Base-by-base conservation (phyloP, 2,888 invertebrate species). In the Stictocephala bisonia region DNA sequence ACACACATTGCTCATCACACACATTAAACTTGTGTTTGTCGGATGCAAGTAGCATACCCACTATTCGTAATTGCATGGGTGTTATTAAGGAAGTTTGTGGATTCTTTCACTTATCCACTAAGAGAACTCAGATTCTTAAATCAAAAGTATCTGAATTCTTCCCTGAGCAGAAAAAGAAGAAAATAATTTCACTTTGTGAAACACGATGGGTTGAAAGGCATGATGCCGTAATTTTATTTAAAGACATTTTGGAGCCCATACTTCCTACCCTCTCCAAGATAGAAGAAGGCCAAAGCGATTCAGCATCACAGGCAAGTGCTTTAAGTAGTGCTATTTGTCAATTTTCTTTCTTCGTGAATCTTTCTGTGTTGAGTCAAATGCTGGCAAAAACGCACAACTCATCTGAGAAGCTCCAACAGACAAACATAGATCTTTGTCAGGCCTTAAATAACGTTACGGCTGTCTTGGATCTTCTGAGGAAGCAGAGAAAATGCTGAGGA, bases 21-120 rank as follows among this genome's bases (percentile, higher is more conserved):
- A 48, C 48, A 22, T 22, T 48, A 15, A 48, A 48, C 15, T 48
- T 48, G 48, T 48, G 48, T 48, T 48, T 48, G 48, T 48, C 48
- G 13, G 18, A 48, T 48, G 48, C 7, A 1, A 48, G 48, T 7
- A 48, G 22, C 4, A 15, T 48, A 48, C 15, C 48, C 22, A 22
- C 48, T 48, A 48, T 48, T 22, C 18, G 48, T 22, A 48, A 48
- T n/a, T 48, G 48, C 22, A 48, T 48, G 48, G 11, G 48, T 15
- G 11, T 48, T n/a, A 48, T 48, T 3, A 48, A 48, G 22, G 48
- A 48, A 48, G 48, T 11, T 22, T 48, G 48, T 48, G n/a, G 48
- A 15, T 48, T 48, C 18, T 3, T 48, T 11, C 48, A n/a, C n/a
- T n/a, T n/a, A n/a, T n/a, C n/a, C n/a, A n/a, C n/a, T 7, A 48